Percentiles rank a stretch among this genome's conserved stretches.
phyloP scores from a whole-genome alignment of 2,113 vertebrate species.

The Centropus bengalensis region DNA sequence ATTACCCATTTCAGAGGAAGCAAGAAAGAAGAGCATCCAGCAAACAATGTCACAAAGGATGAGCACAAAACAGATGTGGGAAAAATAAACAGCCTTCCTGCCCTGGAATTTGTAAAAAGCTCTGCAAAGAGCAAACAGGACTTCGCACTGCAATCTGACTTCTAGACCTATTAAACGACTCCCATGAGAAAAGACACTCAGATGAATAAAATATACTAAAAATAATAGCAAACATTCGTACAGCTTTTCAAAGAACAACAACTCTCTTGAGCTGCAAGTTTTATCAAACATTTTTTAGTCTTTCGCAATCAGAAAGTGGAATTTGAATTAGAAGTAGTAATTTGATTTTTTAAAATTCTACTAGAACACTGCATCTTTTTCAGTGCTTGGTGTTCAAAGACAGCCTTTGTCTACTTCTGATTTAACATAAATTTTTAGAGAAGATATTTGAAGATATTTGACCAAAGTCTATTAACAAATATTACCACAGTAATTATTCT shows the following conservation, averaged over 20 bases:
- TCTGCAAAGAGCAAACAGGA: constrained; percentile 78
- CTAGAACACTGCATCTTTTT: not conserved
- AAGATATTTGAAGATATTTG: not conserved
- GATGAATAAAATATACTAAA: constrained; percentile 35
- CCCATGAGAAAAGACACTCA: constrained; percentile 60
- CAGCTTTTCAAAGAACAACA: not conserved
- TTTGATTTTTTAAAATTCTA: not conserved
- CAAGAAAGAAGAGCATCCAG: constrained; percentile 77
- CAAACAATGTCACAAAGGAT: constrained; percentile 88
- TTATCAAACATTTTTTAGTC: not conserved
- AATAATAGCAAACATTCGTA: not conserved
- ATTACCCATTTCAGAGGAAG: constrained; percentile 69
- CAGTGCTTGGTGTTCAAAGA: not conserved
- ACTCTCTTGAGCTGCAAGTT: not conserved
- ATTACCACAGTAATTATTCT: not conserved
- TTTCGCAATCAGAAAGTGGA: not conserved
- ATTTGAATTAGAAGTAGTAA: not conserved
- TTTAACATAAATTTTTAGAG: not conserved
- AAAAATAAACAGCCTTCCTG: constrained; percentile 97
- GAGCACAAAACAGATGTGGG: constrained; percentile 96
- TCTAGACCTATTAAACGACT: constrained; percentile 71
- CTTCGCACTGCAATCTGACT: constrained; percentile 75
- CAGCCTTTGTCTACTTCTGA: not conserved
- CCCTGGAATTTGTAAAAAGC: constrained; percentile 89
- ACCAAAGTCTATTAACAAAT: not conserved